A percentile compares a stretch with the other conserved stretches of the same genome.
These are phyloP conservation scores for Drosophila ogumai DNA, from an alignment of 1,140 invertebrate genomes.

Conservation along the genomic window DNA sequence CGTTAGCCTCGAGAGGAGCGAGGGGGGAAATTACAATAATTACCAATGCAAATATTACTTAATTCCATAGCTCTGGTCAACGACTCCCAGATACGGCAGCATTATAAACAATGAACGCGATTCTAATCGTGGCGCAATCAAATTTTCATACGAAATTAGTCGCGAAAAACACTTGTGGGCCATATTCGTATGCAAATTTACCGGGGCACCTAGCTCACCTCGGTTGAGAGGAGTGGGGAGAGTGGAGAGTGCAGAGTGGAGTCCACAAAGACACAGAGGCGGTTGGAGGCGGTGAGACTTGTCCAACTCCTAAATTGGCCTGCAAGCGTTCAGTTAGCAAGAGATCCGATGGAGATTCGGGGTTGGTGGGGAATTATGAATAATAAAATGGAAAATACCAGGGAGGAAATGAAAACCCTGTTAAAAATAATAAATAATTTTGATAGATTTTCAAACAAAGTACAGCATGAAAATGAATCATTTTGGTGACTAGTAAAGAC, in stretches of 20 bases:
- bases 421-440: neutral
- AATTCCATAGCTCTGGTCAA: constrained; percentile 40
- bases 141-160: constrained; percentile 78
- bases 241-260: neutral
- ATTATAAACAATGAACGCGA: constrained; percentile 68
- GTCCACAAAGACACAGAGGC: neutral
- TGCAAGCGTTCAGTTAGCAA: constrained; percentile 59
- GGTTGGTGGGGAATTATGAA: constrained; percentile 19
- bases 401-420: neutral
- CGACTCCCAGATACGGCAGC: constrained; percentile 24
- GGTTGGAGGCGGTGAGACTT: constrained; percentile 22
- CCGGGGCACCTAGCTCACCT: constrained; percentile 12
- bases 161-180: constrained; percentile 68
- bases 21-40: constrained; percentile 24
- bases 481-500: neutral
- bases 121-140: constrained; percentile 73
- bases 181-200: constrained; percentile 71
- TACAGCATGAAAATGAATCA: neutral
- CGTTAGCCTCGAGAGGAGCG: no score
- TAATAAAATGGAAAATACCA: constrained; percentile 22
- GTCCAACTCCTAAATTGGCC: constrained; percentile 64
- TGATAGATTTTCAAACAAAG: neutral
- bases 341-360: constrained; percentile 26
- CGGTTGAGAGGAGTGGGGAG: neutral
- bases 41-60: constrained; percentile 52